phyloP scores from a whole-genome alignment of 2,113 vertebrate genomes.

The Sinocyclocheilus anophthalmus region DNA sequence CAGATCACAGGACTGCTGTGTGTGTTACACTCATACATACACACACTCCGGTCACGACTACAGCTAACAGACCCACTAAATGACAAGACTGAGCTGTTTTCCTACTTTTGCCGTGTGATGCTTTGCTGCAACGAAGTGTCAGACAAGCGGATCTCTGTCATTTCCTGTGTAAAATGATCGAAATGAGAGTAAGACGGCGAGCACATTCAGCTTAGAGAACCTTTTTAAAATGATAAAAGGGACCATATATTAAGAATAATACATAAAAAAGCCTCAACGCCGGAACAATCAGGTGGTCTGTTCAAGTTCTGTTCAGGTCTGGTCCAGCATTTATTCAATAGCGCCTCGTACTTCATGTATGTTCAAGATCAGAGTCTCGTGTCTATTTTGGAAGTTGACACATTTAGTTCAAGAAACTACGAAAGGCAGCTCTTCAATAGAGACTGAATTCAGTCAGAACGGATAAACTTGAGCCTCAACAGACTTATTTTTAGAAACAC shows the following conservation, averaged over 20 bases:
- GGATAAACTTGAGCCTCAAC: neutral
- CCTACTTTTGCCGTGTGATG: neutral
- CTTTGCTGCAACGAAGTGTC: neutral
- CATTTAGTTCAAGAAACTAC: neutral
- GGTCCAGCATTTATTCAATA: neutral
- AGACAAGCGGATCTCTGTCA: constrained; percentile 7
- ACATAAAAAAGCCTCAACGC: neutral
- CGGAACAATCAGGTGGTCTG: neutral
- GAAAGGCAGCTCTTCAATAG: neutral
- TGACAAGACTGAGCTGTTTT: neutral
- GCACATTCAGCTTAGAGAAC: neutral
- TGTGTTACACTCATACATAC: neutral
- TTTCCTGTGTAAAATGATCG: neutral
- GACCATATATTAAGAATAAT: neutral
- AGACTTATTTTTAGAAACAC: neutral
- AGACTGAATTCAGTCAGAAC: neutral
- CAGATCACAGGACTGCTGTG: neutral
- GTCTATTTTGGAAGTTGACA: constrained; percentile 1
- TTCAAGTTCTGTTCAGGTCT: neutral
- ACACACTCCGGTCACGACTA: constrained; percentile 34
- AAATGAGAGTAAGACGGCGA: neutral
- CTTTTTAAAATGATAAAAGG: neutral
- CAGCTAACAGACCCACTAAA: neutral
- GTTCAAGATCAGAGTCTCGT: neutral
- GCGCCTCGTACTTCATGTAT: neutral